A percentile compares a stretch with the other conserved stretches of the same genome.
These are phyloP conservation scores for Lasioglossum leucozonium DNA, from an alignment of 2,888 invertebrate genomes.

Conservation along the genomic window DNA sequence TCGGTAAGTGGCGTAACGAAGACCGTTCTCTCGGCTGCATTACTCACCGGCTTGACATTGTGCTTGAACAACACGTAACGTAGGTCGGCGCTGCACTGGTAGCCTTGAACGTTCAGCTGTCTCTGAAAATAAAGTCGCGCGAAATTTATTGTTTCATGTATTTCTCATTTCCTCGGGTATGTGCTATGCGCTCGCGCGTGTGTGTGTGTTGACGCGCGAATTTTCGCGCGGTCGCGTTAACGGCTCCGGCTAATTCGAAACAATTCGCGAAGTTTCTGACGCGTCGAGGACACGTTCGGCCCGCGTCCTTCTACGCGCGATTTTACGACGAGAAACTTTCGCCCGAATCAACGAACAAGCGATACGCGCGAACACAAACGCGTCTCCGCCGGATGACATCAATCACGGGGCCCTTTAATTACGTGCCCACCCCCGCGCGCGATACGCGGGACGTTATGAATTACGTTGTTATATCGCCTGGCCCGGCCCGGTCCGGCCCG, in stretches of 20 bases:
- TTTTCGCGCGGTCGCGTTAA: constrained; percentile 11
- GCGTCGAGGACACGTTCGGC: not conserved
- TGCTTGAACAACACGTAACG: constrained; percentile 95
- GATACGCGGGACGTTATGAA: not conserved
- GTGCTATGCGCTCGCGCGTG: too few relatives aligned
- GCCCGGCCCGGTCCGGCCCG: not conserved
- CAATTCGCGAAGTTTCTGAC: constrained; percentile 10
- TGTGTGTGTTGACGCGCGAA: not conserved
- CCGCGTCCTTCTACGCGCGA: not conserved
- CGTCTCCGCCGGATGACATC: constrained; percentile 1
- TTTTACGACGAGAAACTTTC: not conserved
- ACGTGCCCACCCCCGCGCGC: not conserved
- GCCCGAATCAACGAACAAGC: not conserved
- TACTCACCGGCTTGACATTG: constrained; percentile 93
- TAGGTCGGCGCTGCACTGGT: constrained; percentile 94
- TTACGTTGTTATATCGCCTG: constrained; percentile 8
- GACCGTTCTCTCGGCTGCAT: not conserved
- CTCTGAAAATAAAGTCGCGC: constrained; percentile 86
- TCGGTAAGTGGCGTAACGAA: not conserved
- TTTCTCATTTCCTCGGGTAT: constrained; percentile 2
- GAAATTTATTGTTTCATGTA: constrained; percentile 37
- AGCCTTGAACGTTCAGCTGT: constrained; percentile 94
- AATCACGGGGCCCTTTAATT: constrained; percentile 34
- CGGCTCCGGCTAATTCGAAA: not conserved
- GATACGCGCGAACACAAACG: not conserved